Base-by-base conservation (phyloP, 2,888 invertebrate species). In the Cistogaster globosa region DNA sequence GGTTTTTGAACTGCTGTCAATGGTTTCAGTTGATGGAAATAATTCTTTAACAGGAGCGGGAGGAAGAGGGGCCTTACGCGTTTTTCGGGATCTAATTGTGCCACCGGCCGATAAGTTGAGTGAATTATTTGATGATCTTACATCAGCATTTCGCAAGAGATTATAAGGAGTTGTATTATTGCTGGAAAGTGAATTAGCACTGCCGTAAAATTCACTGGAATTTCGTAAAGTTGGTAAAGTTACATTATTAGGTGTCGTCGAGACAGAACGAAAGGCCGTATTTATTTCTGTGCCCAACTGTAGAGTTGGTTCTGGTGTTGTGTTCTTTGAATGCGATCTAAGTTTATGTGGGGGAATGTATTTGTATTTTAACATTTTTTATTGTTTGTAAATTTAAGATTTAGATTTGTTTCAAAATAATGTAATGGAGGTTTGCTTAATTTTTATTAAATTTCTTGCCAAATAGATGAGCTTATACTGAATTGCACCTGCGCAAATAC, bases 351-450 rank as follows among this genome's bases (percentile, higher is more conserved):
- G 89, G 76, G 90, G 89, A 89, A 91, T 89, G 87, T 90, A 91
- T 90, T 91, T 90, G 82, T 91, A 90, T 89, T 91, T 91, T 85
- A 91, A 87, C 91, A 91, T 91, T 88, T 88, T 14, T 2, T 71
- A 53, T 42, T 76, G 18, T 55, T 68, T 68, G 6, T 45, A 32
- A 72, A 20, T 60, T 48, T 26, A 55, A n/a, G 18, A 51, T 26
- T 26, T 26, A 26, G 2, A 26, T 26, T 26, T 26, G 26, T 26
- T 26, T 26, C 26, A 26, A 26, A 26, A 26, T 20, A 63, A 63
- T 45, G 9, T 38, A 60, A 14, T 72, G 16, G 8, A 68, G 5
- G 14, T 60, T 65, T 14, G 51, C 38, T 57, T 63, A 62, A 79
- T 60, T 42, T 51, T 38, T 68, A 42, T 45, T 63, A 16, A 14